Conservation (phyloP, 1,140 invertebrate species). For the Nebria ingens region DNA sequence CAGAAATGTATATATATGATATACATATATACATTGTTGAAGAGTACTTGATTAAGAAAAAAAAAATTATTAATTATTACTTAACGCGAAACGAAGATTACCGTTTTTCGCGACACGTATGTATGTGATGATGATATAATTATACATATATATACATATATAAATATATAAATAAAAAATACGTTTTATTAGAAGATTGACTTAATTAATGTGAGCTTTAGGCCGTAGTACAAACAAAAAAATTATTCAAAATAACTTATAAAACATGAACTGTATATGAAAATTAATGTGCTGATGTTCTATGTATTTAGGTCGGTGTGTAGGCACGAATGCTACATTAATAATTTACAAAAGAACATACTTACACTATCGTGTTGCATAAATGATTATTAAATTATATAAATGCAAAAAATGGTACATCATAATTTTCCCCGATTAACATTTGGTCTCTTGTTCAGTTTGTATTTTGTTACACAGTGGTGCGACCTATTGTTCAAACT, state of each 20-base stretch:
- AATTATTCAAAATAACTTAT: too few relatives aligned
- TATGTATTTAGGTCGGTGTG: conserved; percentile 9
- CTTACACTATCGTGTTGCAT: conserved; percentile 2
- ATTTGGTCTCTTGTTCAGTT: too few relatives aligned
- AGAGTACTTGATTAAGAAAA: too few relatives aligned
- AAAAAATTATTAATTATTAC: neutral
- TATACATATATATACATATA: conserved; percentile 1
- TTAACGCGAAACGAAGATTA: neutral
- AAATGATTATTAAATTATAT: neutral
- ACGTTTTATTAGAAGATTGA: conserved; percentile 7
- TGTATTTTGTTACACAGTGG: too few relatives aligned
- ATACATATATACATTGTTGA: conserved; percentile 6
- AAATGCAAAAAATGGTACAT: too few relatives aligned
- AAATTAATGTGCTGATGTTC: conserved; percentile 8
- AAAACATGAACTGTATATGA: conserved; percentile 6
- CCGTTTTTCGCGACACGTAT: neutral
- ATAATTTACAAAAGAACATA: neutral
- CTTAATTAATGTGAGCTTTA: conserved; percentile 8
- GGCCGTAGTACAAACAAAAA: conserved; percentile 5
- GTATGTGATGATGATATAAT: conserved; percentile 4
- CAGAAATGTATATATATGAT: conserved; percentile 4
- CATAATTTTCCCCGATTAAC: too few relatives aligned
- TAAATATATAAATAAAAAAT: neutral
- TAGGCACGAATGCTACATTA: conserved; percentile 7
- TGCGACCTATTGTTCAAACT: too few relatives aligned